These are phyloP conservation scores for Salvelinus sp. DNA, from an alignment of 2,113 vertebrate genomes.

Conservation along the genomic window DNA sequence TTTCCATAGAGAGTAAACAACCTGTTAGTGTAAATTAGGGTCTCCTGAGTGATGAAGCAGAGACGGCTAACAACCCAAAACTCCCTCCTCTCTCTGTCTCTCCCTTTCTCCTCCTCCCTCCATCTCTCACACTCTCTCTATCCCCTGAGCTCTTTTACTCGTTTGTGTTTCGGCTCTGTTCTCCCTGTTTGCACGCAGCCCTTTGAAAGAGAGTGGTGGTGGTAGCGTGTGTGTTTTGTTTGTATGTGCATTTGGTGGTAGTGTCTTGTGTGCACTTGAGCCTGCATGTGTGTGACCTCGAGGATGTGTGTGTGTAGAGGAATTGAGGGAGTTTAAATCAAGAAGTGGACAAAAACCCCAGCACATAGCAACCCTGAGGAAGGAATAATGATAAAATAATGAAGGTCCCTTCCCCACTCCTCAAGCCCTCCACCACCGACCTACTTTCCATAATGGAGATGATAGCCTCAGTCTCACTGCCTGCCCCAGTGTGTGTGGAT, in stretches of 20 bases:
- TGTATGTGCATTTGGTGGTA: not conserved
- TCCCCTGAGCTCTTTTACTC: not conserved
- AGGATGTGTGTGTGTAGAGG: not conserved
- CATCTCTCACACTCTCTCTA: constrained; percentile 3
- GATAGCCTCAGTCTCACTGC: constrained; percentile 68
- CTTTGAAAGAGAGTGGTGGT: constrained; percentile 56
- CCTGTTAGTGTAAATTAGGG: constrained; percentile 75
- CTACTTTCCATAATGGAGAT: constrained; percentile 78
- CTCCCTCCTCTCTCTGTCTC: constrained; percentile 28
- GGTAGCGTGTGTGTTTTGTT: constrained; percentile 12
- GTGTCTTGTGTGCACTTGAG: too few species aligned
- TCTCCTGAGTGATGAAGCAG: constrained; percentile 71
- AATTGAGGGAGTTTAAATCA: constrained; percentile 58
- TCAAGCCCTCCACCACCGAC: constrained; percentile 66
- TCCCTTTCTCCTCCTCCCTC: constrained; percentile 51
- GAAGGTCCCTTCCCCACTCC: constrained; percentile 63
- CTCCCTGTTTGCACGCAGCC: constrained; percentile 66
- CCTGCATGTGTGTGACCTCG: not conserved
- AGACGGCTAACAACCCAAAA: constrained; percentile 42
- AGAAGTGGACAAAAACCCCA: constrained; percentile 71
- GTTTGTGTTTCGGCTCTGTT: constrained; percentile 32
- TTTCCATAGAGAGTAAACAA: constrained; percentile 72
- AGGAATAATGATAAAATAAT: constrained; percentile 84
- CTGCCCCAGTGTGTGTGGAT: constrained; percentile 35
- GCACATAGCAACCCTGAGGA: constrained; percentile 72